Evolutionary conservation across 2,113 vertebrate species (phyloP), one percentile per base, ranked within the genome.

Genomic region (Bujurquina vittata): DNA sequence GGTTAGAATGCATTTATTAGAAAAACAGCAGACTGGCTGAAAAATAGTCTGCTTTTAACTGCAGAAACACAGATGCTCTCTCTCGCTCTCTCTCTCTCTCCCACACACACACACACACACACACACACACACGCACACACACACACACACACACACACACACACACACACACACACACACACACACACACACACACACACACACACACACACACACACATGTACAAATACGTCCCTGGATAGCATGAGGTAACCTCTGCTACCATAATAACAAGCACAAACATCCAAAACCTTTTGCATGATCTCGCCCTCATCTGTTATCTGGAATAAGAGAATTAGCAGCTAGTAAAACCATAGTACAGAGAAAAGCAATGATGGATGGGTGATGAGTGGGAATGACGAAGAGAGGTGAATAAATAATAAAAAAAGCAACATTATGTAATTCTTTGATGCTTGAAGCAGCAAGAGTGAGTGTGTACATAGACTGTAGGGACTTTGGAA

Each of bases 211-310:
- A 72, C 35, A 67, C 52, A 31, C 9, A 80, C 33, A 58, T 11
- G 43, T 23, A 12, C 33, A 60, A 11, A 46, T 12, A 57, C 20
- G n/a, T n/a, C 14, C n/a, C 40, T 5, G 59, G 22, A 77, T 55
- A 62, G 43, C 37, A 77, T 60, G 15, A 23, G 15, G 8, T 56
- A 58, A 55, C 35, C 10, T 49, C 17, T 74, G 61, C 20, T 26
- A 40, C 31, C 79, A 60, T 33, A 43, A 69, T 81, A 78, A 65
- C 63, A 85, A 85, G 76, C 37, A 29, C 43, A 75, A 89, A 81
- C 80, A 90, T 49, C 29, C 22, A 60, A 80, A 91, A 79, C 78
- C 54, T 52, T 55, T 77, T 54, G 79, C 37, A 62, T 84, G 80
- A 87, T 83, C 73, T 62, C 72, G 77, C 82, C 22, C 76, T 81